Evolutionary conservation across 1,140 invertebrate genomes (phyloP), one percentile per base, ranked within the genome.

Genomic region (Chironomus tepperi): DNA sequence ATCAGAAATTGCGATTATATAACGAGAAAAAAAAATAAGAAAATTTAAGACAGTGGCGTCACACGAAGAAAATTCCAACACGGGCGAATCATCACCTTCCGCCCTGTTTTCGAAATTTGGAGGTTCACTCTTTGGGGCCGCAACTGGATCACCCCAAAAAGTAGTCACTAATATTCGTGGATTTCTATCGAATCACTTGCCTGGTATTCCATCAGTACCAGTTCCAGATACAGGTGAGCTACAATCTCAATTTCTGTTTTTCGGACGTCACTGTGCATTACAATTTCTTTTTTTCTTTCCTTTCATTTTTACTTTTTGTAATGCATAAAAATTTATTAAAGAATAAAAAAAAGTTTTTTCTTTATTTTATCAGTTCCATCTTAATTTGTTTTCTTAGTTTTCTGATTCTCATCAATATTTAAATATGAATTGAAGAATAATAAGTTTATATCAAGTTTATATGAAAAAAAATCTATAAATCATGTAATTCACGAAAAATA

Each of bases 131-230:
- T 81, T 81, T 76, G 83, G 84, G 79, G 83, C 82, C 73, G 82
- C 81, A 78, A n/a, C 47, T 57, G 83, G 84, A 79, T 86, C 82
- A 79, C 86, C 85, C 72, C 84, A 84, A 80, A 83, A 81, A 65
- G 85, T 86, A 76, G 86, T 86, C 77, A 84, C 82, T 78, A 87
- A 86, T 78, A 83, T 87, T 78, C 84, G 86, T 77, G 86, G 86
- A 76, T 86, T 85, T 78, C 83, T 87, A 77, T 82, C 84, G 76
- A 84, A 82, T 79, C 82, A 85, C 75, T 77, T 82, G 34, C 84
- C 86, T 76, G 85, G 84, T 76, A 82, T 83, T 57, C 47, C 47
- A n/a, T 57, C 47, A 76, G 83, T 70, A 70, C 19, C 85, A 76
- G 83, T 86, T 75, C 83, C 84, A 75, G 85, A 87, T 79, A 86